Conservation (phyloP, 2,888 invertebrate species). For the Fragum sueziense region DNA sequence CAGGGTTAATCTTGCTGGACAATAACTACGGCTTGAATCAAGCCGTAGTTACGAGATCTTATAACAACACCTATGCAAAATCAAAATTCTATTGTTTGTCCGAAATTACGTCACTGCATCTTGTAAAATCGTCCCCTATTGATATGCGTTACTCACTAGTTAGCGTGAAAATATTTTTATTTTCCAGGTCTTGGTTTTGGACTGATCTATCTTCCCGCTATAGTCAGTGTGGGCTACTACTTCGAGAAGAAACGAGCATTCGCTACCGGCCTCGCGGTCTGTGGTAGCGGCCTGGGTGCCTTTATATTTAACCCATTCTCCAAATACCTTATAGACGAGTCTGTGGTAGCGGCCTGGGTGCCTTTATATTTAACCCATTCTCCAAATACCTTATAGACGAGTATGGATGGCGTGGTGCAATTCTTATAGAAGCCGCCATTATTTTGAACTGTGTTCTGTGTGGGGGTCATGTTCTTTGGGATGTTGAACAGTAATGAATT, state of each 20-base stretch:
- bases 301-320: constrained; percentile 90
- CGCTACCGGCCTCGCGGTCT: constrained; percentile 97
- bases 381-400: constrained; percentile 85
- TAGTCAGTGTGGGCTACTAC: constrained; percentile 98
- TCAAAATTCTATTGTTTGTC: too few relatives aligned
- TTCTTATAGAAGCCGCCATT: constrained; percentile 91
- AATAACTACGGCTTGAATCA: too few relatives aligned
- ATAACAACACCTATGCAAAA: too few relatives aligned
- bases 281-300: constrained; percentile 98
- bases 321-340: constrained; percentile 86
- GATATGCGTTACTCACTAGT: too few relatives aligned
- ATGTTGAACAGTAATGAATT: too few relatives aligned
- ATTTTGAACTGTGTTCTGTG: constrained; percentile 95
- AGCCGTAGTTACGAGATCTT: too few relatives aligned
- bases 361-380: constrained; percentile 91
- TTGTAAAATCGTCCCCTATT: too few relatives aligned
- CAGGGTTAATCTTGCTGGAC: too few relatives aligned
- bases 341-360: constrained; percentile 97
- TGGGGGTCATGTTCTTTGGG: too few relatives aligned
- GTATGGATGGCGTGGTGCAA: constrained; percentile 94
- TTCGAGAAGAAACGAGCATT: constrained; percentile 96
- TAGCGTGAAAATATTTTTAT: too few relatives aligned
- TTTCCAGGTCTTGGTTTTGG: constrained; percentile 93
- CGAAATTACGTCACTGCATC: too few relatives aligned
- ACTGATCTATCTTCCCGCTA: constrained; percentile 98